These are phyloP conservation scores for Epinephelus lanceolatus DNA, from an alignment of 2,113 vertebrate species.

Conservation along the genomic window DNA sequence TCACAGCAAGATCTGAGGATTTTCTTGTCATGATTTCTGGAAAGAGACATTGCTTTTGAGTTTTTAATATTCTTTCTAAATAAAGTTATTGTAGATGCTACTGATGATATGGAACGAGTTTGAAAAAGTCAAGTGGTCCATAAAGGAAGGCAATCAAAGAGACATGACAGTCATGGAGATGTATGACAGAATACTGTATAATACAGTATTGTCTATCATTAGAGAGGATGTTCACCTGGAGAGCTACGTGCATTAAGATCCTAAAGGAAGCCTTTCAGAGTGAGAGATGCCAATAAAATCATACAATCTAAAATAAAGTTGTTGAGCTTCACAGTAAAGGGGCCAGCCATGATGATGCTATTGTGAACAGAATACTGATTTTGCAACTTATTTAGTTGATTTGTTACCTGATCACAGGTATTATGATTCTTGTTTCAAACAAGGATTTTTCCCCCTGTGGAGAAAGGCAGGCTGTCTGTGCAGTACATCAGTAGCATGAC, in stretches of 20 bases:
- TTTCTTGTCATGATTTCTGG: too few species aligned
- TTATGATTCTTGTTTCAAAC: neutral
- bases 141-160: neutral
- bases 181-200: neutral
- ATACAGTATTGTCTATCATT: neutral
- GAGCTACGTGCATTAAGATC: neutral
- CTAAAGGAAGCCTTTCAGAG: neutral
- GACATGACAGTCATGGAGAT: neutral
- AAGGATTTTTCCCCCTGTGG: neutral
- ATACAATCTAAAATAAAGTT: neutral
- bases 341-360: neutral
- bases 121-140: neutral
- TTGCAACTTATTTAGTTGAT: neutral
- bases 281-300: neutral
- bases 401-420: neutral
- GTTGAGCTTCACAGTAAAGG: neutral
- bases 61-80: too few species aligned
- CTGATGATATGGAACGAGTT: neutral
- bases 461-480: neutral
- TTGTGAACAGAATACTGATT: neutral
- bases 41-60: too few species aligned
- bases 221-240: neutral
- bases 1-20: too few species aligned
- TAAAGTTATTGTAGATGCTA: too few species aligned
- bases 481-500: neutral